These are phyloP conservation scores for human DNA, from an alignment of 2,113 vertebrate species.

Conservation along the genomic window GRCh38 chr1:90321001-90321500, in stretches of 20 bases:
- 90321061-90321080: neutral
- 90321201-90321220: neutral
- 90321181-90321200: neutral
- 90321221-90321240: neutral
- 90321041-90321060: neutral
- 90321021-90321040: neutral
- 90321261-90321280: neutral
- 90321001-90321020: neutral
- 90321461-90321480: neutral
- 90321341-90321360: neutral
- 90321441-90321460: neutral
- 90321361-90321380: neutral
- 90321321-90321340: neutral
- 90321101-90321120: neutral
- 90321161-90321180: neutral
- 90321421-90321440: neutral
- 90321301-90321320: neutral
- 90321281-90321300: neutral
- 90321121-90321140: neutral
- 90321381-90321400: neutral
- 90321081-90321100: neutral
- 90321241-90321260: neutral
- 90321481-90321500: neutral
- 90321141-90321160: neutral
- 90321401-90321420: neutral